A percentile compares a stretch with the other conserved stretches of the same genome.
Conservation (phyloP, 2,888 invertebrate genomes). For the Rhyacophila evoluta region DNA sequence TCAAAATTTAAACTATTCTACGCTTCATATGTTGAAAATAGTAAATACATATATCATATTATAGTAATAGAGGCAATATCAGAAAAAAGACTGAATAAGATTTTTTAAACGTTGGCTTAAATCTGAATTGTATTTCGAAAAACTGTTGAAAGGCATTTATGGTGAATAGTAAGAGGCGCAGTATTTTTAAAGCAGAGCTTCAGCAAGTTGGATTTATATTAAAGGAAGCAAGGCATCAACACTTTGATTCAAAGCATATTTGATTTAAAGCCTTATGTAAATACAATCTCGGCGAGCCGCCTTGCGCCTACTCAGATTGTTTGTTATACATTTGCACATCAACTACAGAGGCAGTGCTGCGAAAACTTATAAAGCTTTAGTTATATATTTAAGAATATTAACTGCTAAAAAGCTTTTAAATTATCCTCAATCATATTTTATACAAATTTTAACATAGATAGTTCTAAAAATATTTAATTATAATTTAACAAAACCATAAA, state of each 20-base stretch:
- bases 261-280: constrained; percentile 53
- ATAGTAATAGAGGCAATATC: too few species aligned
- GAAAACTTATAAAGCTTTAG: constrained; percentile 35
- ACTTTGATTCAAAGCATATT: constrained; percentile 55
- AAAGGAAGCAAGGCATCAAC: constrained; percentile 53
- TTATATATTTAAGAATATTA: constrained; percentile 4
- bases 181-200: constrained; percentile 31
- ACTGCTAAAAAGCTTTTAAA: neutral
- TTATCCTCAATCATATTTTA: neutral
- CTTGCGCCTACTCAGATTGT: constrained; percentile 51
- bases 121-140: neutral
- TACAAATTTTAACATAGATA: neutral
- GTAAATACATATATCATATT: too few species aligned
- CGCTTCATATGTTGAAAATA: too few species aligned
- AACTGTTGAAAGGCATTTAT: constrained; percentile 7
- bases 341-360: constrained; percentile 40
- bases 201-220: constrained; percentile 46
- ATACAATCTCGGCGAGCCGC: constrained; percentile 52
- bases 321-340: constrained; percentile 53
- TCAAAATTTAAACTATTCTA: too few species aligned
- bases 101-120: neutral
- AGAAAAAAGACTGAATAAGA: neutral
- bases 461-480: too few species aligned
- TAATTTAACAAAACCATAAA: too few species aligned
- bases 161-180: neutral